Evolutionary conservation across 2,888 invertebrate species (phyloP), one percentile per base, ranked within the genome.

Genomic region (Dasypolia templi): DNA sequence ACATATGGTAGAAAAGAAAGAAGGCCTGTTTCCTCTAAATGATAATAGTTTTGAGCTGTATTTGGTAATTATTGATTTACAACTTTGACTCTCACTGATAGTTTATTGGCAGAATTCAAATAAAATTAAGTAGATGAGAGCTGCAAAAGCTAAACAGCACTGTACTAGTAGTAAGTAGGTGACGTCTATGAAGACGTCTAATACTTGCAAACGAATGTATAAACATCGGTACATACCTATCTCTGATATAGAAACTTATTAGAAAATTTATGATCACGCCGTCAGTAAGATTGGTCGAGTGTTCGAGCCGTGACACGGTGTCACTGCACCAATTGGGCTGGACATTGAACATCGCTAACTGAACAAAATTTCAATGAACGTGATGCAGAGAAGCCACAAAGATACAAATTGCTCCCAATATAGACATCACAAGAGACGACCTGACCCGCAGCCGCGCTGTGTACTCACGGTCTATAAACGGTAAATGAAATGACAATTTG

Each of bases 351-450:
- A 44, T 64, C 46, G 67, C 63, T 72, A 72, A 75, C 76, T 82
- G 74, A 66, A 75, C 69, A 32, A 75, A 77, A 81, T 82, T 64
- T 80, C 67, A 75, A 75, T 72, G 81, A 80, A 19, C 26, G 53
- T 72, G 66, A 64, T 69, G 72, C 65, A 78, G 72, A 75, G 78
- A 75, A 73, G 72, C 62, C 71, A 83, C 73, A 83, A 82, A 81
- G 64, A 66, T 39, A 79, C 63, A 72, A 84, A 86, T 85, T 84
- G 79, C 44, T 72, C 65, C 72, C 73, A 82, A 84, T 84, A 86
- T 84, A 84, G 75, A 66, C 65, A 42, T 77, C 75, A 62, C 75
- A 32, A 64, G 75, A 66, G 71, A 26, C 17, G 65, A 62, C 5
- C 49, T 72, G 72, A 2, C 51, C 35, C 46, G 42, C 76, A 42